Percentiles rank a stretch among this genome's conserved stretches.
Evolutionary conservation across 1,140 invertebrate species (phyloP).

Genomic region (Monochamus saltuarius): DNA sequence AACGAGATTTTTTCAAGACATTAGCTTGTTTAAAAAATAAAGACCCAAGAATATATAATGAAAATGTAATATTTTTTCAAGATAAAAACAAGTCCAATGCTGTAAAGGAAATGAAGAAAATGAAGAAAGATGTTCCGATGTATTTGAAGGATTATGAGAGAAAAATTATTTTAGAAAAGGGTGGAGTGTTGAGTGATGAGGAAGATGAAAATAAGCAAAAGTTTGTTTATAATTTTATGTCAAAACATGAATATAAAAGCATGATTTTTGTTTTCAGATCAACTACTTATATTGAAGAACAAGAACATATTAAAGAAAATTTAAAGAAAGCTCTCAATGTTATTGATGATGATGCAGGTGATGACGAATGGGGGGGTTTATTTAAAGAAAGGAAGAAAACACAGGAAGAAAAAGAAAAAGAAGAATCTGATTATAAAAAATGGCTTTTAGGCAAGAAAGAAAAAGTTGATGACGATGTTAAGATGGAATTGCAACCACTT

Average conservation of each 20-base stretch:
- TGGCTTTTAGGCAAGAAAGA: constrained; percentile 80
- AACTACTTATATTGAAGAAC: constrained; percentile 68
- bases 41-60: constrained; percentile 86
- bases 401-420: constrained; percentile 59
- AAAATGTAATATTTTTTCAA: constrained; percentile 73
- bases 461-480: constrained; percentile 62
- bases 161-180: constrained; percentile 71
- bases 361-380: constrained; percentile 57
- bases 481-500: constrained; percentile 68
- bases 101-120: constrained; percentile 44
- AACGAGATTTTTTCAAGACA: constrained; percentile 85
- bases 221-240: constrained; percentile 2
- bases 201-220: constrained; percentile 40
- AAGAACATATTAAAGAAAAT: constrained; percentile 67
- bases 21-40: constrained; percentile 82
- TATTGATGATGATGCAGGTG: constrained; percentile 57
- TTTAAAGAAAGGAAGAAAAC: constrained; percentile 64
- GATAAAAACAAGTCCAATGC: constrained; percentile 38
- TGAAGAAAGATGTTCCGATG: constrained; percentile 61
- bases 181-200: constrained; percentile 61
- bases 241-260: background rate
- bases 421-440: constrained; percentile 73
- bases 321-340: constrained; percentile 58
- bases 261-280: constrained; percentile 36
- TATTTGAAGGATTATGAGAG: constrained; percentile 80